Conservation (phyloP, 2,797 vertebrate species). For the Hippoglossus hippoglossus region DNA sequence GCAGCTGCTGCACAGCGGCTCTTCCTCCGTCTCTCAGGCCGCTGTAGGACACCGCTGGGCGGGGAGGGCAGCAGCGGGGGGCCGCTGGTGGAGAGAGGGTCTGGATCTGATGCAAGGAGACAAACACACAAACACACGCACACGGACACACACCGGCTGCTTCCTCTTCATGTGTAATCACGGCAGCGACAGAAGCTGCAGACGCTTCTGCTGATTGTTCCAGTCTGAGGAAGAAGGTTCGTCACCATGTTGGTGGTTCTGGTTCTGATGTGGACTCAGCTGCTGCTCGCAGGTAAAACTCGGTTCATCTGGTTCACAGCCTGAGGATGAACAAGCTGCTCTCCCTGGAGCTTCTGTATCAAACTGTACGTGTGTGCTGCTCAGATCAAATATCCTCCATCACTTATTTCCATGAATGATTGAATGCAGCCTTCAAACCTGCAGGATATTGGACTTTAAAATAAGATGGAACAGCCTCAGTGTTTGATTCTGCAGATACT, state of each 20-base stretch:
- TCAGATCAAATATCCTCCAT: too few species aligned
- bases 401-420: too few species aligned
- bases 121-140: not conserved
- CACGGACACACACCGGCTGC: not conserved
- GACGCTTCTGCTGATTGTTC: slow-evolving; percentile 8
- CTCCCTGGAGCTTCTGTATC: too few species aligned
- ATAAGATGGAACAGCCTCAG: too few species aligned
- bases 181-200: slow-evolving; percentile 2
- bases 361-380: too few species aligned
- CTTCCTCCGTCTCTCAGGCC: slow-evolving; percentile 12
- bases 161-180: not conserved
- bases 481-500: too few species aligned
- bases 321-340: too few species aligned
- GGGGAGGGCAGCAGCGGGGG: slow-evolving; percentile 25
- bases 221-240: not conserved
- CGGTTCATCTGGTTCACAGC: not conserved
- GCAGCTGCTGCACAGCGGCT: slow-evolving; percentile 23
- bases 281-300: slow-evolving; percentile 66
- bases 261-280: slow-evolving; percentile 56
- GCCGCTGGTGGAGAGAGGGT: not conserved
- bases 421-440: too few species aligned
- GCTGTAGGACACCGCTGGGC: slow-evolving; percentile 30
- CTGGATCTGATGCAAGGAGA: slow-evolving; percentile 2
- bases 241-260: slow-evolving; percentile 39
- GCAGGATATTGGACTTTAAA: too few species aligned